A percentile compares a stretch with the other conserved stretches of the same genome.
Evolutionary conservation across 2,113 vertebrate genomes (phyloP).

Genomic region (Rhineura floridana): DNA sequence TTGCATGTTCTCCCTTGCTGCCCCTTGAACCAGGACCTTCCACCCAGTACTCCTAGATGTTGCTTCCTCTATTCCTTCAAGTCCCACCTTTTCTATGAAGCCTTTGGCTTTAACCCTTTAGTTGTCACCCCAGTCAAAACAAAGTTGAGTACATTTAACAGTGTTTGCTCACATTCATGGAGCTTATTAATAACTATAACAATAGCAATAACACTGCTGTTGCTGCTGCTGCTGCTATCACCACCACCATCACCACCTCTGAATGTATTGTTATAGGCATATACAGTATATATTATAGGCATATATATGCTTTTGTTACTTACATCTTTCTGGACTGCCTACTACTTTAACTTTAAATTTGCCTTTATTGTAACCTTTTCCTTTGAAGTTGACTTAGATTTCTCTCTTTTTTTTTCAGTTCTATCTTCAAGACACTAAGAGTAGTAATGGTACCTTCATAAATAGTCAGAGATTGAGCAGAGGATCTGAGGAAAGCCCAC

Average conservation of each 20-base stretch:
- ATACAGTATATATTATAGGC: no score
- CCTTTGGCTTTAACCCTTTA: not conserved
- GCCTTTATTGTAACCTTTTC: not conserved
- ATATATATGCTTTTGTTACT: not conserved
- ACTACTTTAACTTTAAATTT: not conserved
- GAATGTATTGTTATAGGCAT: not conserved
- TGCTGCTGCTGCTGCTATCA: no score
- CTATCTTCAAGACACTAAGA: slow-evolving; percentile 99
- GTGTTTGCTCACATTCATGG: not conserved
- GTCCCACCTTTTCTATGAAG: not conserved
- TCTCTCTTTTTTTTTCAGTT: slow-evolving; percentile 81
- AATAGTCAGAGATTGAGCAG: slow-evolving; percentile 99
- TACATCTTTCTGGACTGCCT: not conserved
- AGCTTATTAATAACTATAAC: not conserved
- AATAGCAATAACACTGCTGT: no score
- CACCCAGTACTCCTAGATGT: no score
- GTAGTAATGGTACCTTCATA: slow-evolving; percentile 99
- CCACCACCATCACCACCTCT: not conserved
- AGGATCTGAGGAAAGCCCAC: slow-evolving; percentile 97
- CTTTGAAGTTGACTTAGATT: not conserved
- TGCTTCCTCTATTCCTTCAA: not conserved
- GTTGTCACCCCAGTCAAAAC: not conserved
- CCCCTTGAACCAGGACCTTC: not conserved
- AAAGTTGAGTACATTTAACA: not conserved
- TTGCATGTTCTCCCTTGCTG: not conserved